Percentiles rank a stretch among this genome's conserved stretches.
phyloP scores from a whole-genome alignment of 2,113 vertebrate species.

The Tyto alba region DNA sequence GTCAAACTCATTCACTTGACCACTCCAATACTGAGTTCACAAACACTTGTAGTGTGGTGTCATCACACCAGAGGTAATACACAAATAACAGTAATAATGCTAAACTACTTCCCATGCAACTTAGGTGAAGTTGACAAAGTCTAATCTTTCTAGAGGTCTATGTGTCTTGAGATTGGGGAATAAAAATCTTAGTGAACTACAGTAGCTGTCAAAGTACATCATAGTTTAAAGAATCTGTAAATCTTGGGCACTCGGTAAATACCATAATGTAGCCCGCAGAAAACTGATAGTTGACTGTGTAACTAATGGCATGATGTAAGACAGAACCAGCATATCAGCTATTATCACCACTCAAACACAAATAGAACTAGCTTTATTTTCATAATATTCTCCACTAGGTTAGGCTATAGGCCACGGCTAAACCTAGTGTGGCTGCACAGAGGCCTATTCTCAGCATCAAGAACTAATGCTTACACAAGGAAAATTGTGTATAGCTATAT shows the following conservation, averaged over 20 bases:
- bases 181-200: neutral
- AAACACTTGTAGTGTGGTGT: neutral
- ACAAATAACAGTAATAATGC: neutral
- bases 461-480: neutral
- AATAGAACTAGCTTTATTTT: neutral
- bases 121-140: neutral
- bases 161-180: neutral
- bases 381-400: neutral
- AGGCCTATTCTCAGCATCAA: neutral
- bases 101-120: neutral
- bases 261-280: neutral
- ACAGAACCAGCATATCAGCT: neutral
- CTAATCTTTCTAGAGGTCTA: neutral
- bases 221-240: neutral
- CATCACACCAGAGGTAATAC: neutral
- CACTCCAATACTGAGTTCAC: neutral
- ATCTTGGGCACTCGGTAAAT: neutral
- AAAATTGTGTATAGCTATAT: neutral
- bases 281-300: neutral
- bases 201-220: neutral
- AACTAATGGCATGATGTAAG: neutral
- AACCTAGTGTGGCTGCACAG: neutral
- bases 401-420: neutral
- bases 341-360: neutral
- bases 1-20: neutral